Percentiles rank a stretch among this genome's conserved stretches.
Conservation (phyloP, 2,113 vertebrate genomes). For the Microcebus jonahi region DNA sequence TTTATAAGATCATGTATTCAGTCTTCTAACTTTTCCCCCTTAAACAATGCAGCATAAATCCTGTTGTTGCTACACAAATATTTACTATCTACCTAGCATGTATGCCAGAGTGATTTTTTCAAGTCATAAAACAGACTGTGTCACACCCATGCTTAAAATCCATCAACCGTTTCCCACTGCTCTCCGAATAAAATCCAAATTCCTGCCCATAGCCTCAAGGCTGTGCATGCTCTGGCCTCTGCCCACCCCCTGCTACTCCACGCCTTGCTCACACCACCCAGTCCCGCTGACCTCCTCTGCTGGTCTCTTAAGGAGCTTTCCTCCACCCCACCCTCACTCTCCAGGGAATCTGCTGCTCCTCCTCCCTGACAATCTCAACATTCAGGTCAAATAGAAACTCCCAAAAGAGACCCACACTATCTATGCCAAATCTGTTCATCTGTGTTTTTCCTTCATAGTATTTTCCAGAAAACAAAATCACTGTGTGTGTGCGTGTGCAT, state of each 20-base stretch:
- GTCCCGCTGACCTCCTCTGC: background rate
- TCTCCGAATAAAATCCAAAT: constrained; percentile 20
- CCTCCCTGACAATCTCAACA: constrained; percentile 35
- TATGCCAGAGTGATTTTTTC: background rate
- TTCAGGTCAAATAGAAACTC: constrained; percentile 3
- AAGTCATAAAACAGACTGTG: constrained; percentile 28
- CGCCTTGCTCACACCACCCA: background rate
- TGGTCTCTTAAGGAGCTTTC: background rate
- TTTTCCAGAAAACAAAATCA: constrained; percentile 48
- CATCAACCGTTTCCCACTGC: background rate
- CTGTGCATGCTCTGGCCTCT: background rate
- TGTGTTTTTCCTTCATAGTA: background rate
- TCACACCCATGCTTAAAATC: constrained; percentile 49
- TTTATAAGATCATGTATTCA: background rate
- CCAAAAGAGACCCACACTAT: background rate
- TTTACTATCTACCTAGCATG: background rate
- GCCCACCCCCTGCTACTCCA: background rate
- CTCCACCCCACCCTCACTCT: background rate
- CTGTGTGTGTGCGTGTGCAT: background rate
- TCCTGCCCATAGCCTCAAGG: background rate
- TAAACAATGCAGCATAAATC: background rate
- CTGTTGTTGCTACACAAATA: background rate
- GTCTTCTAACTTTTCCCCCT: background rate
- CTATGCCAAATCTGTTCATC: constrained; percentile 25
- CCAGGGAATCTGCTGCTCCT: background rate